These are phyloP conservation scores for Drosophila flavopinicola DNA, from an alignment of 2,888 invertebrate genomes.

Conservation along the genomic window DNA sequence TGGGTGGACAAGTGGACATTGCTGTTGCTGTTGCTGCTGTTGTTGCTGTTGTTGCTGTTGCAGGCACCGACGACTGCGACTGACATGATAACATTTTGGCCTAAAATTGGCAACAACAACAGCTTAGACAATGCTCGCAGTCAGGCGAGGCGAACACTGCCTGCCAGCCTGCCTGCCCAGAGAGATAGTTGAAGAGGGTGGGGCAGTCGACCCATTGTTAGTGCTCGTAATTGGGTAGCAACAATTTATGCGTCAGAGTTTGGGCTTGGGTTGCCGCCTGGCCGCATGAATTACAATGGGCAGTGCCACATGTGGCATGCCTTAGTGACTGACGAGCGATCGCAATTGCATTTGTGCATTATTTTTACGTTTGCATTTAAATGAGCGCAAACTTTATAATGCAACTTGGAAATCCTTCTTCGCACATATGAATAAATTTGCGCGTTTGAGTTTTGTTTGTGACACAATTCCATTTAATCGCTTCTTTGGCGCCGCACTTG, in stretches of 20 bases:
- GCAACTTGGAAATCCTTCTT: slow-evolving; percentile 38
- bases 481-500: slow-evolving; percentile 77
- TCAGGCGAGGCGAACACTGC: slow-evolving; percentile 36
- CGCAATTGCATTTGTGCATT: slow-evolving; percentile 64
- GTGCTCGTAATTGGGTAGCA: slow-evolving; percentile 78
- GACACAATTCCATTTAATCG: slow-evolving; percentile 81
- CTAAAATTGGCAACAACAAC: slow-evolving; percentile 78
- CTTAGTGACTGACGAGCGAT: slow-evolving; percentile 36
- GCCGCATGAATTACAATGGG: slow-evolving; percentile 70
- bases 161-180: neutral
- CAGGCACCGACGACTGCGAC: slow-evolving; percentile 71
- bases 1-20: slow-evolving; percentile 11
- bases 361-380: slow-evolving; percentile 65
- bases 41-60: slow-evolving; percentile 27
- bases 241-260: slow-evolving; percentile 72
- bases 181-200: neutral
- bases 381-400: slow-evolving; percentile 35
- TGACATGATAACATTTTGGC: slow-evolving; percentile 79
- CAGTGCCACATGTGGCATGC: slow-evolving; percentile 62
- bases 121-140: slow-evolving; percentile 57
- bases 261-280: slow-evolving; percentile 20
- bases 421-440: slow-evolving; percentile 58
- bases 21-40: slow-evolving; percentile 14
- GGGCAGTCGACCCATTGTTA: slow-evolving; percentile 62
- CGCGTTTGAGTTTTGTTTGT: slow-evolving; percentile 64